Conservation (phyloP, 92 coral and sea anemone genomes). For the Pocillopora grandis region DNA sequence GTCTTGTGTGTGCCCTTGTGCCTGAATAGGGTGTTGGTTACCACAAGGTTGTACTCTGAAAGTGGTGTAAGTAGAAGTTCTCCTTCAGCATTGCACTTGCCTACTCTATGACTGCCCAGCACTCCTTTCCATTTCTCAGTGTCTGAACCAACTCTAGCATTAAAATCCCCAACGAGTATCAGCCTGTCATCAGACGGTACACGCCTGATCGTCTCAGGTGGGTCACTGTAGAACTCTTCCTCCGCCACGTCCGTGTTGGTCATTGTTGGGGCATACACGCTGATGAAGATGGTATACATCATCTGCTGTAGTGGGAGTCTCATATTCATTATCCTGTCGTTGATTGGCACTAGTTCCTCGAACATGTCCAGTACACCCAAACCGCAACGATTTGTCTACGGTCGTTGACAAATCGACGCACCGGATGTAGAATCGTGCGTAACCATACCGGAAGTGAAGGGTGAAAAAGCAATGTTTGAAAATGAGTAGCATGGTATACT, state of each 20-base stretch:
- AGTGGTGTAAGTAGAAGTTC: conserved; percentile 41
- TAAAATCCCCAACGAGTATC: conserved; percentile 17
- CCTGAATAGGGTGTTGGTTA: conserved; percentile 10
- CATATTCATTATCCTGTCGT: too few relatives aligned
- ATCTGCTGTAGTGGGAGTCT: too few relatives aligned
- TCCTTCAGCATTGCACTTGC: conserved; percentile 50
- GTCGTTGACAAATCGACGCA: too few relatives aligned
- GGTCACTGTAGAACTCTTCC: conserved; percentile 43
- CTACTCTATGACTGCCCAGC: conserved; percentile 47
- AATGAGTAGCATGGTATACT: too few relatives aligned
- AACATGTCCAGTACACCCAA: too few relatives aligned
- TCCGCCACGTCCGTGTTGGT: conserved; percentile 44
- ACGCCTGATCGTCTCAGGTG: not conserved
- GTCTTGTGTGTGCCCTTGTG: conserved; percentile 23
- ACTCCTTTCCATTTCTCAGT: conserved; percentile 49
- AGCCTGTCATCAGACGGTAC: conserved; percentile 26
- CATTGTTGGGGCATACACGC: conserved; percentile 38
- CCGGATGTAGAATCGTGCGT: too few relatives aligned
- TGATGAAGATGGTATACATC: too few relatives aligned
- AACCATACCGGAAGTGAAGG: too few relatives aligned
- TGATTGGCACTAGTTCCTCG: too few relatives aligned
- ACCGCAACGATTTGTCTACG: too few relatives aligned
- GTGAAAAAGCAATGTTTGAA: too few relatives aligned
- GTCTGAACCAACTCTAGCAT: conserved; percentile 46
- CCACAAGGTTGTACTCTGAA: conserved; percentile 30